Conservation (phyloP, 1,140 invertebrate genomes). For the Elysia chlorotica region DNA sequence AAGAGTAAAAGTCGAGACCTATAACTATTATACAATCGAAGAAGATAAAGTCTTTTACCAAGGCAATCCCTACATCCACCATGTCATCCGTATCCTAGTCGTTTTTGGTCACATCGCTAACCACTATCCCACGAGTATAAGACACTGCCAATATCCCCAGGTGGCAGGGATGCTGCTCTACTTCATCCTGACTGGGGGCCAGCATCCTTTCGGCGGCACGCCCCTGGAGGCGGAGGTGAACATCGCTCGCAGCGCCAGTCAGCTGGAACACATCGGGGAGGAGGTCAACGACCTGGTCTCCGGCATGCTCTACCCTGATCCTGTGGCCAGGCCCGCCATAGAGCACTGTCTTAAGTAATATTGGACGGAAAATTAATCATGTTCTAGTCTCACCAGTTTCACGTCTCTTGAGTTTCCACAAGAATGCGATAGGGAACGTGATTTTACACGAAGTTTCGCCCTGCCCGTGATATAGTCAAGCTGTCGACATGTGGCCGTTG, state of each 20-base stretch:
- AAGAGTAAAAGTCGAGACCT: no score
- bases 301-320: slow-evolving; percentile 37
- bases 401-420: not conserved
- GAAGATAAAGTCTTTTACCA: no score
- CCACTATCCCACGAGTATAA: no score
- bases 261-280: slow-evolving; percentile 31
- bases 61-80: no score
- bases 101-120: no score
- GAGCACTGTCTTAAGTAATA: slow-evolving; percentile 37
- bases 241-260: slow-evolving; percentile 33
- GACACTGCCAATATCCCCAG: no score
- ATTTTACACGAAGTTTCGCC: not conserved
- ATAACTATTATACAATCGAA: no score
- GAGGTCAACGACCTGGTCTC: slow-evolving; percentile 40
- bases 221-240: slow-evolving; percentile 40
- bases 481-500: no score
- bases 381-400: not conserved
- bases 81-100: no score
- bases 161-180: slow-evolving; percentile 46
- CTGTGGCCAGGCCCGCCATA: slow-evolving; percentile 28
- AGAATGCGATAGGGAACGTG: not conserved
- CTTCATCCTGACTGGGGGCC: slow-evolving; percentile 45
- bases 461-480: no score
- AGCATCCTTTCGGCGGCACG: slow-evolving; percentile 40
- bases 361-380: not conserved